These are phyloP conservation scores for Musca domestica DNA, from an alignment of 1,140 invertebrate genomes.

Conservation along the genomic window DNA sequence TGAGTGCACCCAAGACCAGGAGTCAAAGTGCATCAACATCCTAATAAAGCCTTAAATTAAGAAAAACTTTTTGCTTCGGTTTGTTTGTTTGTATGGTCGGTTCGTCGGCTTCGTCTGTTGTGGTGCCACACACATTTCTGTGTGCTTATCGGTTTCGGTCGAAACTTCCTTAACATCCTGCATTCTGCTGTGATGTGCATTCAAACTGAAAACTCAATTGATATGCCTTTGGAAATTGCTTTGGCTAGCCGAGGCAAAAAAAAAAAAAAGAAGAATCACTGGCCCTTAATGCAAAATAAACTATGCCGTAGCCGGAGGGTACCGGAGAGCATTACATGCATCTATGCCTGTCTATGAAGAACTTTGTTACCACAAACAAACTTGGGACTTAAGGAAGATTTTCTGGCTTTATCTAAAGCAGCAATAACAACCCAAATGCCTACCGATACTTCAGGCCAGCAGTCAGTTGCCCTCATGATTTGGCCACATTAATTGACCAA, in stretches of 20 bases:
- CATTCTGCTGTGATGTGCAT: background rate
- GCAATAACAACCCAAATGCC: no score
- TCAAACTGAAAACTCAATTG: conserved; percentile 29
- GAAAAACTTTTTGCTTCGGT: background rate
- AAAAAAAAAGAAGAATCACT: background rate
- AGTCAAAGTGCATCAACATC: conserved; percentile 9
- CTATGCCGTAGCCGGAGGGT: background rate
- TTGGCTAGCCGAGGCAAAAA: background rate
- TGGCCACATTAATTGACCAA: conserved; percentile 11
- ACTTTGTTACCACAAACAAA: conserved; percentile 17
- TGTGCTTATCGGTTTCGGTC: background rate
- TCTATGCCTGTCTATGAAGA: background rate
- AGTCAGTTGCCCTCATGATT: background rate
- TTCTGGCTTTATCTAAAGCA: background rate
- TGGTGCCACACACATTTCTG: no score
- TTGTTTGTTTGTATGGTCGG: background rate
- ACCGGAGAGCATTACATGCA: background rate
- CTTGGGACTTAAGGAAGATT: conserved; percentile 14
- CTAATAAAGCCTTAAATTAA: conserved; percentile 10
- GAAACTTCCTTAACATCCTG: background rate
- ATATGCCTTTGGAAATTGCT: conserved; percentile 22
- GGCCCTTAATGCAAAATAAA: background rate
- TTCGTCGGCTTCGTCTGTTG: background rate
- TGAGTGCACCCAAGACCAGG: background rate
- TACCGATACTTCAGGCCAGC: no score